phyloP scores from a whole-genome alignment of 1,140 invertebrate genomes.

The Papilio machaon region DNA sequence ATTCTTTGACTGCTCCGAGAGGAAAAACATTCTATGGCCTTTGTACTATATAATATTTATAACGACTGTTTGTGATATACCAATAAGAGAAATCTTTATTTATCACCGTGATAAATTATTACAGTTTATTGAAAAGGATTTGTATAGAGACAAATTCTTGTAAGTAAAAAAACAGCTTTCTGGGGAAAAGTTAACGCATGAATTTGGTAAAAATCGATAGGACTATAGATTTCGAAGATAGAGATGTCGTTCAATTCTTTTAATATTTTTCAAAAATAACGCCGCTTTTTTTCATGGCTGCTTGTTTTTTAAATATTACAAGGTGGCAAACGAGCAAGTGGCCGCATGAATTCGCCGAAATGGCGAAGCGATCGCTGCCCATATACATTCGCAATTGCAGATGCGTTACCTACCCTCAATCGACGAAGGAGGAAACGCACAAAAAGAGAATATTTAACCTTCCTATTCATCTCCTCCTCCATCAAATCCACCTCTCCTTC shows the following conservation, averaged over 20 bases:
- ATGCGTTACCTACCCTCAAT: too few species aligned
- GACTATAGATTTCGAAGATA: not conserved
- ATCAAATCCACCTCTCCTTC: too few species aligned
- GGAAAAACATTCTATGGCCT: slow-evolving; percentile 32
- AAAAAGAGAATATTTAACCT: too few species aligned
- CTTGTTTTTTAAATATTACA: too few species aligned
- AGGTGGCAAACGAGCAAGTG: too few species aligned
- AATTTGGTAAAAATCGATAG: not conserved
- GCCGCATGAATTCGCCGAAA: too few species aligned
- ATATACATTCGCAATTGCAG: too few species aligned
- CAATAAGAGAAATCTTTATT: slow-evolving; percentile 30
- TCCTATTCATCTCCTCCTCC: too few species aligned
- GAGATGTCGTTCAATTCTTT: not conserved
- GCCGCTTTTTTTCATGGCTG: too few species aligned
- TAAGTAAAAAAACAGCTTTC: not conserved
- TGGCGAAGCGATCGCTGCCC: too few species aligned
- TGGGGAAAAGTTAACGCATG: not conserved
- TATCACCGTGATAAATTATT: slow-evolving; percentile 13
- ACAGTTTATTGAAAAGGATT: not conserved
- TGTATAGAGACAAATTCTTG: not conserved
- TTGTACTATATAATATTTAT: slow-evolving; percentile 15
- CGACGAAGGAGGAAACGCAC: too few species aligned
- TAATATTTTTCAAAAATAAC: too few species aligned
- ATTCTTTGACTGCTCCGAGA: slow-evolving; percentile 47
- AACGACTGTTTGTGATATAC: slow-evolving; percentile 10